Evolutionary conservation across 2,797 vertebrate species (phyloP).

Genomic region (Odontamblyopus rebecca): DNA sequence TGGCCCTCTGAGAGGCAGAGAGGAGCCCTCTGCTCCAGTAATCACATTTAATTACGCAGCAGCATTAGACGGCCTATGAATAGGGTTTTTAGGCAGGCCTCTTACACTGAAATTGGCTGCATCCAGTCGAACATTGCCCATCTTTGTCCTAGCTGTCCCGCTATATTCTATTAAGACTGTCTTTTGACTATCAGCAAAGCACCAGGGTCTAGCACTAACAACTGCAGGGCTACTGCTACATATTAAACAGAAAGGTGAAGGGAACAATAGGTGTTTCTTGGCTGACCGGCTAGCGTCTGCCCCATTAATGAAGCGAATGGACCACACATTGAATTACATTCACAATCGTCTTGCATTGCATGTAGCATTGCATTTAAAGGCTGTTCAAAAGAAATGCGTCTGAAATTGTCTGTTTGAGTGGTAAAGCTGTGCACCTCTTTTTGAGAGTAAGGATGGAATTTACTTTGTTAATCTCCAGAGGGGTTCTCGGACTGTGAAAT

Average conservation of each 20-base stretch:
- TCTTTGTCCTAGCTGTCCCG: conserved; percentile 77
- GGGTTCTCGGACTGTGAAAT: conserved; percentile 49
- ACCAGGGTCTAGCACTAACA: conserved; percentile 70
- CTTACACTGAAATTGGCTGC: conserved; percentile 77
- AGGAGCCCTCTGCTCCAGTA: conserved; percentile 80
- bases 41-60: conserved; percentile 85
- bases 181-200: conserved; percentile 78
- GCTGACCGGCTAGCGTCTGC: conserved; percentile 62
- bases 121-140: conserved; percentile 82
- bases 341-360: conserved; percentile 54
- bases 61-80: conserved; percentile 80
- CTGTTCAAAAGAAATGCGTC: conserved; percentile 32
- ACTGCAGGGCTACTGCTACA: conserved; percentile 76
- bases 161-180: conserved; percentile 81
- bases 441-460: conserved; percentile 48
- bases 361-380: conserved; percentile 51
- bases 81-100: conserved; percentile 80
- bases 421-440: conserved; percentile 34
- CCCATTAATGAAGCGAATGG: conserved; percentile 73
- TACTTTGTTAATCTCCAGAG: conserved; percentile 58
- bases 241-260: conserved; percentile 68
- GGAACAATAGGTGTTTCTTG: conserved; percentile 71
- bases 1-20: conserved; percentile 74
- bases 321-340: conserved; percentile 68
- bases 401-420: no score